A percentile compares a stretch with the other conserved stretches of the same genome.
phyloP scores from a whole-genome alignment of 1,140 invertebrate genomes.

The Ctenoplectra terminalis region DNA sequence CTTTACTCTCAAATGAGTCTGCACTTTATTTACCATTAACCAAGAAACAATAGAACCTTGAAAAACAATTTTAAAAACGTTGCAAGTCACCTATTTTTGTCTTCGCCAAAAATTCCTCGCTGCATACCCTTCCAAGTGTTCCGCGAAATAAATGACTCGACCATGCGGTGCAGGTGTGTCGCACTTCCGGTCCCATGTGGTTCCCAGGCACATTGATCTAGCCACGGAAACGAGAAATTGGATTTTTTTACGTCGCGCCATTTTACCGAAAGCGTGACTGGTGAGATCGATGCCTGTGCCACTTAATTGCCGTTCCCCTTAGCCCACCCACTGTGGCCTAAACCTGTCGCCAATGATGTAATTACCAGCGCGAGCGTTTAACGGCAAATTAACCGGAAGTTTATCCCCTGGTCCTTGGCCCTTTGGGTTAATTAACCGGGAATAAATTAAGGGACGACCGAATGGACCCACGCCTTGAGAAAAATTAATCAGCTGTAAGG shows the following conservation, averaged over 20 bases:
- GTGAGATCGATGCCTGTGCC: conserved; percentile 31
- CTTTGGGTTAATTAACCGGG: conserved; percentile 20
- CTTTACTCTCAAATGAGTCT: no score
- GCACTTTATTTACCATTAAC: no score
- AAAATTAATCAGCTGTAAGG: conserved; percentile 15
- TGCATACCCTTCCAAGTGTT: not conserved
- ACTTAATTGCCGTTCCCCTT: conserved; percentile 34
- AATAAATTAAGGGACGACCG: conserved; percentile 1
- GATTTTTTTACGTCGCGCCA: conserved; percentile 21
- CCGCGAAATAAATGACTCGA: conserved; percentile 10
- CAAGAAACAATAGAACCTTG: no score
- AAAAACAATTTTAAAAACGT: no score
- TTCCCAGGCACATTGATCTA: conserved; percentile 6
- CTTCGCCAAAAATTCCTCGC: not conserved
- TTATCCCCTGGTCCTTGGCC: conserved; percentile 12
- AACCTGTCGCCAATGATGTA: conserved; percentile 53
- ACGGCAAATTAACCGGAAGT: conserved; percentile 41
- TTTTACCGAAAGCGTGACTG: not conserved
- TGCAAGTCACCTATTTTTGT: no score
- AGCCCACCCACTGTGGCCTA: not conserved
- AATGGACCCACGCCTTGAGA: not conserved
- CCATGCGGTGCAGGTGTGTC: not conserved
- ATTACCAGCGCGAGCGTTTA: conserved; percentile 48
- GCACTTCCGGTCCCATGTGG: conserved; percentile 17
- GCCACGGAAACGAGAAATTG: conserved; percentile 29